A percentile compares a stretch with the other conserved stretches of the same genome.
These are phyloP conservation scores for Euleptes europaea DNA, from an alignment of 2,113 vertebrate species.

Conservation along the genomic window DNA sequence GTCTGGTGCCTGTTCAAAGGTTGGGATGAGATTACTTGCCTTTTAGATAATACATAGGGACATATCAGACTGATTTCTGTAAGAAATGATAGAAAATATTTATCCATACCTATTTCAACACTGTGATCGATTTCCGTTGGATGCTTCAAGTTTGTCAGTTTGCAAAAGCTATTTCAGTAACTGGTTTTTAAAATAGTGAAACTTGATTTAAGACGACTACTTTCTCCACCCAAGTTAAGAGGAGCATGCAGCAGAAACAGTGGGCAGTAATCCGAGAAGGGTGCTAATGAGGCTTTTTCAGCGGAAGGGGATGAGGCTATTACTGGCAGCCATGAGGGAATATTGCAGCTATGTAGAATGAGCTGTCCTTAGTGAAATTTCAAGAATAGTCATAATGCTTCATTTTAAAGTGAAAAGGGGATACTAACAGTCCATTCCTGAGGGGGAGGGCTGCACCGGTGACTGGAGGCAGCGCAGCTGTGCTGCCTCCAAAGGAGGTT, in stretches of 20 bases:
- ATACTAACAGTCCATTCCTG: too few species aligned
- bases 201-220: neutral
- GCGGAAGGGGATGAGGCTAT: neutral
- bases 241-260: fast-evolving
- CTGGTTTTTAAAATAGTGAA: neutral
- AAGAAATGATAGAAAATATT: neutral
- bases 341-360: neutral
- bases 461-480: too few species aligned
- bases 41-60: neutral
- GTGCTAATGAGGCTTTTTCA: neutral
- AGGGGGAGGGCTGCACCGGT: too few species aligned
- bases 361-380: slow-evolving; percentile 29
- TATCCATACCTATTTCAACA: neutral
- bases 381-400: neutral
- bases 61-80: neutral
- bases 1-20: neutral
- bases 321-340: neutral
- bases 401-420: neutral
- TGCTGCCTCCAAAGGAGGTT: too few species aligned
- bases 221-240: slow-evolving; percentile 2
- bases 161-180: slow-evolving; percentile 11
- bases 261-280: neutral
- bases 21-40: neutral
- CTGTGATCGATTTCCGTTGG: neutral
- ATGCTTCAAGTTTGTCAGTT: neutral